A percentile compares a stretch with the other conserved stretches of the same genome.
phyloP scores from a whole-genome alignment of 2,797 vertebrate species.

The Stomatorhinus walkeri region DNA sequence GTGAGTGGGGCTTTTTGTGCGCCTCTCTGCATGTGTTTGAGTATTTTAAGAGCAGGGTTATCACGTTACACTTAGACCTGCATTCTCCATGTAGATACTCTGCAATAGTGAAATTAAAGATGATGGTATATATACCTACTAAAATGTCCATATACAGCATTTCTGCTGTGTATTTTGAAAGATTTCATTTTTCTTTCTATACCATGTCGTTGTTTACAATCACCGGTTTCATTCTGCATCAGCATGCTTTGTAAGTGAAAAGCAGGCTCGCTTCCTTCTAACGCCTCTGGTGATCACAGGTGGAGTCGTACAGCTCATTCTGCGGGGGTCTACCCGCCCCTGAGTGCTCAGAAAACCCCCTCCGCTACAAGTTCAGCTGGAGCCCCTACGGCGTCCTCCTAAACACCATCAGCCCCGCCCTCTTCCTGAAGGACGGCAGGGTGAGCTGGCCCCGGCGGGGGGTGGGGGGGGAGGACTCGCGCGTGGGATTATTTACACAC shows the following conservation, averaged over 20 bases:
- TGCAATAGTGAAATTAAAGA: not conserved
- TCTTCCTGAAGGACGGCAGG: slow-evolving; percentile 75
- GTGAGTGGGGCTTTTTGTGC: slow-evolving; percentile 55
- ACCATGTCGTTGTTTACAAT: not conserved
- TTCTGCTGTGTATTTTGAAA: not conserved
- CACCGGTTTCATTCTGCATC: not conserved
- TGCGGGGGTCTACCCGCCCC: slow-evolving; percentile 89
- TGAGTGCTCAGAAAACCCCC: slow-evolving; percentile 86
- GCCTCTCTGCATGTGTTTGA: not conserved
- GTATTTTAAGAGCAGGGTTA: not conserved
- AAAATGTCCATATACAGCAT: not conserved
- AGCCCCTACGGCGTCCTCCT: slow-evolving; percentile 82
- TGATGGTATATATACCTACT: not conserved
- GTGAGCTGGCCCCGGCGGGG: slow-evolving; percentile 47
- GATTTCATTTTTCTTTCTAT: not conserved
- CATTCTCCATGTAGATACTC: not conserved
- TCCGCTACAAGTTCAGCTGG: slow-evolving; percentile 98
- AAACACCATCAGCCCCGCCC: slow-evolving; percentile 77
- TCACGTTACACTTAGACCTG: not conserved
- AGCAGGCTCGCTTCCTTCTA: not conserved
- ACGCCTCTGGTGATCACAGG: slow-evolving; percentile 47
- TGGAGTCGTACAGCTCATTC: slow-evolving; percentile 85
- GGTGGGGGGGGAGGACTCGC: not conserved
- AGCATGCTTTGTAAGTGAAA: not conserved
- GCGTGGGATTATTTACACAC: not conserved